Percentiles rank a stretch among this genome's conserved stretches.
Evolutionary conservation across 2,113 vertebrate species (phyloP).

Genomic region (Aegithalos caudatus): DNA sequence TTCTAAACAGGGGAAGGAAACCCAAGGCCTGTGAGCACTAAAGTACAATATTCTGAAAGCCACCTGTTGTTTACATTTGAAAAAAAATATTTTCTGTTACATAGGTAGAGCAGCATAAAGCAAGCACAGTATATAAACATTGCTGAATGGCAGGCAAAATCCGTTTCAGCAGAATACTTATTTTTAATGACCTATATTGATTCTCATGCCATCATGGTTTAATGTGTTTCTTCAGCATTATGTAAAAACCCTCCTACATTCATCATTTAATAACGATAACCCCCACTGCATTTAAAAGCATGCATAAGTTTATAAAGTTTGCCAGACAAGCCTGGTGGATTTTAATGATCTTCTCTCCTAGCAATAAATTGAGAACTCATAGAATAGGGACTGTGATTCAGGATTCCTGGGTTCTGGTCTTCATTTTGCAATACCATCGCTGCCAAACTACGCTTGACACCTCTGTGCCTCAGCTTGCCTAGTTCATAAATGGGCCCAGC

Average conservation of each 20-base stretch:
- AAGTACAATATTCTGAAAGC: not conserved
- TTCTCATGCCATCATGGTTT: not conserved
- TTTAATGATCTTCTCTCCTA: not conserved
- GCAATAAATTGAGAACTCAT: not conserved
- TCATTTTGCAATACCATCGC: not conserved
- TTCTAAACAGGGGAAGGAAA: not conserved
- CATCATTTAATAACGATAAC: not conserved
- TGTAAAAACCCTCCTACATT: not conserved
- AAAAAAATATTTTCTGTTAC: not conserved
- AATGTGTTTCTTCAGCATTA: not conserved
- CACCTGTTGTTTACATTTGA: not conserved
- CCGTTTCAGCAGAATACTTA: not conserved
- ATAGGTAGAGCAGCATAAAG: not conserved
- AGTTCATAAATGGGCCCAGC: conserved; percentile 12
- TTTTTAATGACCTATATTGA: not conserved
- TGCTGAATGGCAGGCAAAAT: not conserved
- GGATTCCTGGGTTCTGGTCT: conserved; percentile 18
- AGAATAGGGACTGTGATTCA: not conserved
- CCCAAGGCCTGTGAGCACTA: not conserved
- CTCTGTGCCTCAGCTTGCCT: conserved; percentile 50
- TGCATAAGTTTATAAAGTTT: not conserved
- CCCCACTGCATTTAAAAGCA: not conserved
- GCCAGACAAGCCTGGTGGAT: not conserved
- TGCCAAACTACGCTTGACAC: not conserved
- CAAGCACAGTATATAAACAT: not conserved